These are phyloP conservation scores for Drosophila aldrichi DNA, from an alignment of 2,888 invertebrate genomes.

Conservation along the genomic window DNA sequence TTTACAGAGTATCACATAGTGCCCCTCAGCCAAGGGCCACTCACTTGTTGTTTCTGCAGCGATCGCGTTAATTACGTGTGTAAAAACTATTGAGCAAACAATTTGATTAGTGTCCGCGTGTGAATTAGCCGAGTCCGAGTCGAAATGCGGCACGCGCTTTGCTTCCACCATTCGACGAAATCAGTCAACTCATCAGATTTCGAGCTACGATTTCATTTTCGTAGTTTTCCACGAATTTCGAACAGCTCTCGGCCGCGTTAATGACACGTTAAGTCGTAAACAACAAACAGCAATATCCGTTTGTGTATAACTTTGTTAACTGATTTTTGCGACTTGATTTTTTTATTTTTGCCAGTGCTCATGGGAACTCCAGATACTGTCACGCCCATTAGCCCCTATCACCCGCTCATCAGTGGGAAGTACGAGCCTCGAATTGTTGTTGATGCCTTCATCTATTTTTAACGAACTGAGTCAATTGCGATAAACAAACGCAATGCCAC, in stretches of 20 bases:
- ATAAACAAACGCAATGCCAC: constrained; percentile 21
- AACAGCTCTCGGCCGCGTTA: constrained; percentile 34
- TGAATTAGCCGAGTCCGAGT: constrained; percentile 51
- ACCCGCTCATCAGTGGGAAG: constrained; percentile 15
- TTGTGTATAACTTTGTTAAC: constrained; percentile 47
- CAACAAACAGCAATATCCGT: constrained; percentile 65
- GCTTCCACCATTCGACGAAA: constrained; percentile 19
- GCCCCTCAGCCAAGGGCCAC: not conserved
- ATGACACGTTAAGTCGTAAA: constrained; percentile 55
- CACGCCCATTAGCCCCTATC: not conserved
- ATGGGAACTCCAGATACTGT: constrained; percentile 35
- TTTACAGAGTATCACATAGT: not conserved
- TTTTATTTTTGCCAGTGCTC: constrained; percentile 1
- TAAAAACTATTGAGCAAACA: constrained; percentile 74
- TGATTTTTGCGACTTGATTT: constrained; percentile 35
- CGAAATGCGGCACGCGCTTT: constrained; percentile 66
- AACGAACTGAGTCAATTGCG: constrained; percentile 25
- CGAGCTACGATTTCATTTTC: constrained; percentile 25
- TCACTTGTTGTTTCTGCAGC: constrained; percentile 15
- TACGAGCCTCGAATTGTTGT: not conserved
- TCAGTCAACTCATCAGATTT: constrained; percentile 30
- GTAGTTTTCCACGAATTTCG: constrained; percentile 51
- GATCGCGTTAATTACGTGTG: constrained; percentile 69
- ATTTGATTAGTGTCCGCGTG: constrained; percentile 69
- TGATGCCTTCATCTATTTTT: constrained; percentile 42